Conservation (phyloP, 1,140 invertebrate species). For the Phymorhynchus buccinoides region DNA sequence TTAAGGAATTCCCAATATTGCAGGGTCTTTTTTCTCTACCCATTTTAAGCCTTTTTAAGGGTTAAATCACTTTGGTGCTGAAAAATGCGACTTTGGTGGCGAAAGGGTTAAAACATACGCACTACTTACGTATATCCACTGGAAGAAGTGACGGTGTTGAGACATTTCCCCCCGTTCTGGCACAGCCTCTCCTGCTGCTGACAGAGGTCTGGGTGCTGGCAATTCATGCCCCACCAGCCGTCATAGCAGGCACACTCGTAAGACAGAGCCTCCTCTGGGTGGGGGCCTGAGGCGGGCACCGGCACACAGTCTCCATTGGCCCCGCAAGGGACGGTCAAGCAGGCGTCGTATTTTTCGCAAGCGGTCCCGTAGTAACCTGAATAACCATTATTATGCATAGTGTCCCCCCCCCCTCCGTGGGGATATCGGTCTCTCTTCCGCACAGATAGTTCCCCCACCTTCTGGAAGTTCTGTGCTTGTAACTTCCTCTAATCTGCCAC, state of each 20-base stretch:
- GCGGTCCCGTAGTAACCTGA: constrained; percentile 63
- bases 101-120: too few species aligned
- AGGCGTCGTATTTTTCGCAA: constrained; percentile 68
- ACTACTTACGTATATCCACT: too few species aligned
- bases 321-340: constrained; percentile 60
- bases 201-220: constrained; percentile 52
- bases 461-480: too few species aligned
- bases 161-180: constrained; percentile 55
- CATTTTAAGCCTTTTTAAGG: too few species aligned
- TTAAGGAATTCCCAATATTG: too few species aligned
- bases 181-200: constrained; percentile 46
- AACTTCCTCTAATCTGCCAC: too few species aligned
- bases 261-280: not conserved
- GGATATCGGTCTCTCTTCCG: too few species aligned
- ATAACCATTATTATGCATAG: not conserved
- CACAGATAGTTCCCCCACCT: too few species aligned
- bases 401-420: too few species aligned
- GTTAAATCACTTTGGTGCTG: too few species aligned
- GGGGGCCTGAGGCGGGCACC: not conserved
- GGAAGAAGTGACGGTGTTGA: constrained; percentile 33
- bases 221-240: constrained; percentile 53
- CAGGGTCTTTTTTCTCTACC: too few species aligned
- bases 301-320: constrained; percentile 52
- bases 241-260: constrained; percentile 58
- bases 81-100: too few species aligned